phyloP scores from a whole-genome alignment of 2,797 vertebrate species.

The Heteromormyrus szaboi region DNA sequence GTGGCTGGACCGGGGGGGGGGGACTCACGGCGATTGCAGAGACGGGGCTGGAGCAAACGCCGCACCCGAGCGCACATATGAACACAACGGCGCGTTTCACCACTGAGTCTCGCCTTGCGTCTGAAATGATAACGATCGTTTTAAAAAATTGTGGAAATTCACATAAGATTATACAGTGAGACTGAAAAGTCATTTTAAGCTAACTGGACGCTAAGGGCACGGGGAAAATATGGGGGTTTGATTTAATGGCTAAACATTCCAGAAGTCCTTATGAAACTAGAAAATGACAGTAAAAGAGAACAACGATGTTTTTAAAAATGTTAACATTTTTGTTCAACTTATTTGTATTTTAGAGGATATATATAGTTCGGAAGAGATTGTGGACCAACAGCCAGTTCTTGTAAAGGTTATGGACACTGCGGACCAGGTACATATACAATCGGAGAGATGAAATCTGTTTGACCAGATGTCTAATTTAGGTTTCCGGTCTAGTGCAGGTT shows the following conservation, averaged over 20 bases:
- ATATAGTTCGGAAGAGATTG: constrained; percentile 76
- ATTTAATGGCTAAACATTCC: neutral
- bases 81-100: neutral
- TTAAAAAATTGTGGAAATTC: neutral
- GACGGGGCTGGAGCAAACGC: neutral
- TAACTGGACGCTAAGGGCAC: neutral
- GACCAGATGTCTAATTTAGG: neutral
- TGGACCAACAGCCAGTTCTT: constrained; percentile 78
- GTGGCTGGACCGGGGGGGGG: neutral
- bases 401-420: constrained; percentile 88
- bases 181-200: neutral
- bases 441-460: neutral
- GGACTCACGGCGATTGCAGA: neutral
- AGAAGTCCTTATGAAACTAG: neutral
- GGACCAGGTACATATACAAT: constrained; percentile 66
- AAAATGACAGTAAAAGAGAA: neutral
- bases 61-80: neutral
- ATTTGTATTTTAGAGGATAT: constrained; percentile 73
- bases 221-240: neutral
- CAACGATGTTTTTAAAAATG: neutral
- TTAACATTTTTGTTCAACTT: neutral
- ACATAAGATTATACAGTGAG: neutral
- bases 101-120: neutral
- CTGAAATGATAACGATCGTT: neutral
- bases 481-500: neutral